Base-by-base conservation (phyloP, 2,113 vertebrate species). In the Phalacrocorax brasilianus region DNA sequence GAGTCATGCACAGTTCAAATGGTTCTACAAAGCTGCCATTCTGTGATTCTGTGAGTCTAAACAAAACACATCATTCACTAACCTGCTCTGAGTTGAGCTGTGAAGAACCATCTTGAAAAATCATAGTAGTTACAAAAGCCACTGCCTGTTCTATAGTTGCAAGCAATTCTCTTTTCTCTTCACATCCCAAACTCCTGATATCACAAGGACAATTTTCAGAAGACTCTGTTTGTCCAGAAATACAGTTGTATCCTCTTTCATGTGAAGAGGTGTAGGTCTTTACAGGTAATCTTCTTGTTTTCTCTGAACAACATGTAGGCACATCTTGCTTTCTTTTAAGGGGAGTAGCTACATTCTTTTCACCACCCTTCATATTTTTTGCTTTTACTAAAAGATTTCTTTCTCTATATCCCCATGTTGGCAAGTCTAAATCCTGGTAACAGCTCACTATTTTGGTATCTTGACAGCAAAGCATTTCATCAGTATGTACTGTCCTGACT, bases 71-170 rank as follows among this genome's bases (percentile, higher is more conserved):
- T 13, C 15, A 17, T 71, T 84, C 55, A 97, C 98, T 95, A 38
- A 99, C 99, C 98, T 98, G 98, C 70, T 98, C 97, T 2, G 96
- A 83, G 85, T 75, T 98, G 24, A 99, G 97, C 95, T 99, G 99
- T 38, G 99, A 99, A 24, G 98, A 98, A 70, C 99, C 99, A 73
- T 99, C 98, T 59, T 97, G 97, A 96, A 98, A 99, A 40, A 99
- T 50, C 98, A 99, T 97, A 6, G 99, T 98, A 9, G 98, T 90
- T 71, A 99, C 96, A 78, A 99, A 87, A 15, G 97, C 96, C 55
- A 78, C 87, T 32, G 98, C 98, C 75, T 89, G 90, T 9, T 50
- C 50, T 35, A 98, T 81, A 32, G 71, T 73, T 94, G 97, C 93
- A 55, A 99, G 94, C 62, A 99, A 84, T 75, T 96, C 89, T n/a